phyloP scores from a whole-genome alignment of 2,113 vertebrate genomes.

The Centropristis striata region DNA sequence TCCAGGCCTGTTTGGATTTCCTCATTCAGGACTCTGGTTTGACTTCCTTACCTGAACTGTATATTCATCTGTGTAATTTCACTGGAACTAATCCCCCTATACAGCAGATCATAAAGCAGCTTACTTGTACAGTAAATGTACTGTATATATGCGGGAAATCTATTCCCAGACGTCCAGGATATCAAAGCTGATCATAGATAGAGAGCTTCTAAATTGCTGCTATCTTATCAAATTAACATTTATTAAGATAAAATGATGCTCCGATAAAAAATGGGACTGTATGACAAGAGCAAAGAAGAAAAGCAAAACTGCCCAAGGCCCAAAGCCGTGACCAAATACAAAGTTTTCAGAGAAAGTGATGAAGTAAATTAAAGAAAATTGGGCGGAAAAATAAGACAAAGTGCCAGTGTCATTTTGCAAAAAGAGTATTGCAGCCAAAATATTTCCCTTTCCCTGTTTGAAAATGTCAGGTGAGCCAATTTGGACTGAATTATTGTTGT shows the following conservation, averaged over 20 bases:
- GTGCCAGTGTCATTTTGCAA: conserved; percentile 78
- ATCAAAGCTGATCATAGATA: conserved; percentile 81
- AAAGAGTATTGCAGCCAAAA: conserved; percentile 76
- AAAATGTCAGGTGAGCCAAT: conserved; percentile 81
- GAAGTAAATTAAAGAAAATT: conserved; percentile 54
- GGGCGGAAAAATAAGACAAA: conserved; percentile 27
- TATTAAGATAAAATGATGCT: conserved; percentile 81
- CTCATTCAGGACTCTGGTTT: conserved; percentile 1
- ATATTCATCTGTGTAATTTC: conserved; percentile 26
- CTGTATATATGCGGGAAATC: conserved; percentile 56
- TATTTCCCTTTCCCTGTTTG: conserved; percentile 71
- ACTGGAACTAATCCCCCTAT: conserved; percentile 34
- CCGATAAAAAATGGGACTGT: conserved; percentile 69
- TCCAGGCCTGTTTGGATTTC: conserved; percentile 17
- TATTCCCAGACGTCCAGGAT: conserved; percentile 70
- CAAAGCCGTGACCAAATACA: conserved; percentile 66
- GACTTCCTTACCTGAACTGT: conserved; percentile 22
- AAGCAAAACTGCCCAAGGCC: conserved; percentile 62
- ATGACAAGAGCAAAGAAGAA: conserved; percentile 64
- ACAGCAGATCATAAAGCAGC: conserved; percentile 38
- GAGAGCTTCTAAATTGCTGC: conserved; percentile 68
- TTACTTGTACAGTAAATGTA: conserved; percentile 1
- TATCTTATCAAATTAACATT: conserved; percentile 83
- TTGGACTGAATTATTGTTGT: conserved; percentile 81
- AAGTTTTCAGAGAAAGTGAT: conserved; percentile 72